Evolutionary conservation across 2,888 invertebrate species (phyloP), one percentile per base, ranked within the genome.

Genomic region (Nysson spinosus): DNA sequence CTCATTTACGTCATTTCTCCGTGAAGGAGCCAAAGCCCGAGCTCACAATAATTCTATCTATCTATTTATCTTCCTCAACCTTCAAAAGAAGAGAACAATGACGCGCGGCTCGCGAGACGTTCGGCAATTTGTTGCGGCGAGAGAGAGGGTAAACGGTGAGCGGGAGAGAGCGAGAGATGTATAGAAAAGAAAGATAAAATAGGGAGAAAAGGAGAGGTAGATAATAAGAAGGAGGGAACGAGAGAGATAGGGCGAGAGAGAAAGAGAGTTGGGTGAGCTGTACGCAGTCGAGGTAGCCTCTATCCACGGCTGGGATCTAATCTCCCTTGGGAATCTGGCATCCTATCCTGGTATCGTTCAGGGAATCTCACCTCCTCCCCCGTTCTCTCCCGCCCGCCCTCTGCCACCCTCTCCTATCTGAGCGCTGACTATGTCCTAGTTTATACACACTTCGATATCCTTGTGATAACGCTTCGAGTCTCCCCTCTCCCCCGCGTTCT

Each of bases 361-460:
- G 74, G 74, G 79, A 80, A 85, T 86, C 84, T 81, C 55, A 63
- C 43, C 73, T 60, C 56, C 69, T 32, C 69, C 67, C 42, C 66
- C 54, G n/a, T n/a, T 62, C 44, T 64, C 55, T 54, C 52, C 49
- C 46, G 47, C 57, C 32, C 56, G 47, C 35, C 62, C 46, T 54
- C 30, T 52, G 47, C 46, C 46, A 34, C 52, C 50, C 34, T 52
- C 34, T 43, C 61, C 40, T 71, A 75, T 71, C 78, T 58, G 44
- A 63, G 60, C 70, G 62, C 63, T 56, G 73, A 66, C 73, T 74
- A 74, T 81, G 82, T 82, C 82, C 85, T 77, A 85, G 78, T 85
- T 85, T 84, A 85, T 84, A 82, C 82, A 77, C 78, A 80, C 77
- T 79, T 82, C 81, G 84, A 85, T 85, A 84, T 83, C 80, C 81